phyloP scores from a whole-genome alignment of 2,113 vertebrate species.

The Eurypyga helias region DNA sequence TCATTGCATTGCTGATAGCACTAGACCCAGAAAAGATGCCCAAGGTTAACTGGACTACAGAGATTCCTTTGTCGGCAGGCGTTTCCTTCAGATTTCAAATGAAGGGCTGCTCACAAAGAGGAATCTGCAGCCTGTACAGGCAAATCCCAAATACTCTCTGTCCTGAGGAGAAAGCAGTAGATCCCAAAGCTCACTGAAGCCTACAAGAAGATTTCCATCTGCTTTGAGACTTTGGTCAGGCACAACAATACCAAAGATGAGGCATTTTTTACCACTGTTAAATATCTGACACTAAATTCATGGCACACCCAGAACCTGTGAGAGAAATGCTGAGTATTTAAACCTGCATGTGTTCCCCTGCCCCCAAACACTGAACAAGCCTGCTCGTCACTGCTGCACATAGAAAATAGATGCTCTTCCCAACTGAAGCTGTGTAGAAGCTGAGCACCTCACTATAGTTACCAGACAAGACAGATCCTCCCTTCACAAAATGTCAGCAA shows the following conservation, averaged over 20 bases:
- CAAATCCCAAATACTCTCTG: background rate
- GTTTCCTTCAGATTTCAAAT: background rate
- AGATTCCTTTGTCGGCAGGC: background rate
- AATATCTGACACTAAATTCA: background rate
- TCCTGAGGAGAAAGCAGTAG: background rate
- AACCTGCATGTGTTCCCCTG: accelerated
- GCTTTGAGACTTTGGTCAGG: background rate
- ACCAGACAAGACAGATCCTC: background rate
- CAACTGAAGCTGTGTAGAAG: background rate
- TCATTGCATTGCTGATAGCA: background rate
- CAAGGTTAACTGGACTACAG: background rate
- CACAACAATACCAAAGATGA: background rate
- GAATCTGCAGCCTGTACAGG: background rate
- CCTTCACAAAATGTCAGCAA: background rate
- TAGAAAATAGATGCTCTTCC: background rate
- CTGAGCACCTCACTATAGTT: background rate
- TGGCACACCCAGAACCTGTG: background rate
- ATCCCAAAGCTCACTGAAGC: background rate
- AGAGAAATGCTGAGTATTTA: background rate
- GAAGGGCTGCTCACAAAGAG: background rate
- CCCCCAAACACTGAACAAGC: background rate
- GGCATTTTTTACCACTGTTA: background rate
- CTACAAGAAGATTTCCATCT: background rate
- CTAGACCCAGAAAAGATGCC: background rate
- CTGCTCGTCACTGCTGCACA: background rate